Conservation (phyloP, 2,113 vertebrate genomes). For the Corvus cornix region DNA sequence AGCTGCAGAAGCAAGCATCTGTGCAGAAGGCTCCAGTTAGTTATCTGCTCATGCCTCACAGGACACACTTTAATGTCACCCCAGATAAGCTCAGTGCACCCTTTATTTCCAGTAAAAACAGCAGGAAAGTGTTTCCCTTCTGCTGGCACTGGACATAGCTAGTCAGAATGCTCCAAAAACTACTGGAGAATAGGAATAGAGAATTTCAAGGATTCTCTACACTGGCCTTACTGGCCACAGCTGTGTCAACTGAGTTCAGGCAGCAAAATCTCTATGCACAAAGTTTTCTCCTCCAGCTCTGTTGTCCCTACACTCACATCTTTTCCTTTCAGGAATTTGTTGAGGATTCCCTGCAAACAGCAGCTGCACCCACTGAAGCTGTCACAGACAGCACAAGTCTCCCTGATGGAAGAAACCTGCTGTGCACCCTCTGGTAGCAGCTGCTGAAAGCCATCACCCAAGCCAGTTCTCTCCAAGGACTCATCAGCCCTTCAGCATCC, state of each 20-base stretch:
- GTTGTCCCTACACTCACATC: background rate
- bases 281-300: background rate
- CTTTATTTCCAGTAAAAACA: background rate
- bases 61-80: background rate
- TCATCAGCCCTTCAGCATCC: background rate
- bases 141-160: background rate
- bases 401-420: background rate
- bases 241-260: background rate
- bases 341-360: background rate
- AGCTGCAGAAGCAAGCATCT: background rate
- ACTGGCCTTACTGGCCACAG: background rate
- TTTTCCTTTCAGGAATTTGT: background rate
- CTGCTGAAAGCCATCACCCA: background rate
- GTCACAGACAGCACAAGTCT: background rate
- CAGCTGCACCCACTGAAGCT: background rate
- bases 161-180: background rate
- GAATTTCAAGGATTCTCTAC: background rate
- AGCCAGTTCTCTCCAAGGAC: background rate
- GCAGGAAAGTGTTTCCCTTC: background rate
- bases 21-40: background rate
- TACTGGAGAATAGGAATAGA: too few relatives aligned
- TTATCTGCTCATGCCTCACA: background rate
- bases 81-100: background rate
- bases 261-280: background rate
- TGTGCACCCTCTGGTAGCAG: background rate